Evolutionary conservation across 2,797 vertebrate species (phyloP).

Genomic region (Karalla daura): DNA sequence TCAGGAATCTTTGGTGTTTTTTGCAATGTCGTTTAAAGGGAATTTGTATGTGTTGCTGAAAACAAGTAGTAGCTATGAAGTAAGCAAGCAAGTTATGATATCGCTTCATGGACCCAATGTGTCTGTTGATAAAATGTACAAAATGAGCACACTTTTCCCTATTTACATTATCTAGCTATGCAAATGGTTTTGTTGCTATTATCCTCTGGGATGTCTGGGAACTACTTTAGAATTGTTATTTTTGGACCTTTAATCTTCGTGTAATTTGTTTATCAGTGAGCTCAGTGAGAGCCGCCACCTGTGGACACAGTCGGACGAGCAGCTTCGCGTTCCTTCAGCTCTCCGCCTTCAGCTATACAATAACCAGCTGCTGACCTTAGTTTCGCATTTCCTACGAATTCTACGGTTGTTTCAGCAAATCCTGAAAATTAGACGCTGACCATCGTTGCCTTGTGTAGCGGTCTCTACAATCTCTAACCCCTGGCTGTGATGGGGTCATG

Average conservation of each 20-base stretch:
- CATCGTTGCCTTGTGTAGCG: neutral
- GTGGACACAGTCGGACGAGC: neutral
- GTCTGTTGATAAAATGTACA: neutral
- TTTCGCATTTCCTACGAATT: neutral
- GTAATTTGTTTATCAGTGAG: neutral
- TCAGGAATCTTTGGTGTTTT: no score
- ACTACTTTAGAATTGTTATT: no score
- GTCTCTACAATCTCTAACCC: neutral
- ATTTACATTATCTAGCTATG: neutral
- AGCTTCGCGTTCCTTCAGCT: neutral
- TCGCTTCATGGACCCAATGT: no score
- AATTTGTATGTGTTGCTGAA: no score
- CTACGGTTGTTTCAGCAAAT: neutral
- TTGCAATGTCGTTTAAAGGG: no score
- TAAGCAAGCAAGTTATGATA: neutral
- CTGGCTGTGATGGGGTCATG: neutral
- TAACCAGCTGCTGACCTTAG: neutral
- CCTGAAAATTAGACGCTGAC: neutral
- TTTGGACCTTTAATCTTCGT: neutral
- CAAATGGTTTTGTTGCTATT: neutral
- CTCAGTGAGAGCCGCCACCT: neutral
- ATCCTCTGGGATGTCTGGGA: neutral
- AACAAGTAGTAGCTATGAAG: neutral
- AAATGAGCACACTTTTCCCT: neutral
- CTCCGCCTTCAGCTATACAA: slow-evolving; percentile 1